These are phyloP conservation scores for Gambusia holbrooki DNA, from an alignment of 2,113 vertebrate genomes.

Conservation along the genomic window DNA sequence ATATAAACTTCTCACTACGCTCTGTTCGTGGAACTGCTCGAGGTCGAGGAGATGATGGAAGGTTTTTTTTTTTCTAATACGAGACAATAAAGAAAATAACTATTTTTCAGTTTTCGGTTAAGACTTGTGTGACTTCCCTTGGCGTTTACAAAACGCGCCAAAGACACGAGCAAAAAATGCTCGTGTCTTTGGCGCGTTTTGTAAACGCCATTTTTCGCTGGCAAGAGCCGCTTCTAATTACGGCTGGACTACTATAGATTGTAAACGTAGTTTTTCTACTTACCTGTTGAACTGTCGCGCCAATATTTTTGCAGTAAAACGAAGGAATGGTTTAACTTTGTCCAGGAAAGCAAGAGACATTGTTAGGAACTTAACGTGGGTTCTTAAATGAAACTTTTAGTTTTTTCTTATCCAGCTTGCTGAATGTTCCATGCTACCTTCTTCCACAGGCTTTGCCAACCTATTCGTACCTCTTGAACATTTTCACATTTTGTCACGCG, in stretches of 20 bases:
- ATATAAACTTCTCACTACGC: slow-evolving; percentile 2
- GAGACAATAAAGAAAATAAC: slow-evolving; percentile 33
- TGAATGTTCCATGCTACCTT: slow-evolving; percentile 46
- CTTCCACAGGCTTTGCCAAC: background rate
- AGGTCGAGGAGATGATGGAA: slow-evolving; percentile 14
- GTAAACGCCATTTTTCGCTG: slow-evolving; percentile 1
- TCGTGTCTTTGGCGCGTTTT: slow-evolving; percentile 33
- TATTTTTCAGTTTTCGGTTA: slow-evolving; percentile 50
- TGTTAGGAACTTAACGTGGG: background rate
- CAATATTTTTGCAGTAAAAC: background rate
- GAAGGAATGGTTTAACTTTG: too few species aligned
- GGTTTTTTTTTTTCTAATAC: slow-evolving; percentile 30
- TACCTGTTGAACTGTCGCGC: background rate
- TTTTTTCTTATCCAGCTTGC: slow-evolving; percentile 11
- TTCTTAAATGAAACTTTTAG: slow-evolving; percentile 7
- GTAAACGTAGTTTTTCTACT: slow-evolving; percentile 34
- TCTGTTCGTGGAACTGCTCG: slow-evolving; percentile 4
- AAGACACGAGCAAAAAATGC: too few species aligned
- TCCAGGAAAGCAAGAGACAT: background rate
- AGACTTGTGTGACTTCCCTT: slow-evolving; percentile 29
- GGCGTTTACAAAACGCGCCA: too few species aligned
- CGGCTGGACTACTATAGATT: slow-evolving; percentile 45
- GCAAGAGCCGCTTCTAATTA: slow-evolving; percentile 14
- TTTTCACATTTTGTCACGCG: background rate
- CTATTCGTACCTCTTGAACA: background rate